Evolutionary conservation across 1,140 invertebrate genomes (phyloP).

Genomic region (Pogonognathellus flavescens): DNA sequence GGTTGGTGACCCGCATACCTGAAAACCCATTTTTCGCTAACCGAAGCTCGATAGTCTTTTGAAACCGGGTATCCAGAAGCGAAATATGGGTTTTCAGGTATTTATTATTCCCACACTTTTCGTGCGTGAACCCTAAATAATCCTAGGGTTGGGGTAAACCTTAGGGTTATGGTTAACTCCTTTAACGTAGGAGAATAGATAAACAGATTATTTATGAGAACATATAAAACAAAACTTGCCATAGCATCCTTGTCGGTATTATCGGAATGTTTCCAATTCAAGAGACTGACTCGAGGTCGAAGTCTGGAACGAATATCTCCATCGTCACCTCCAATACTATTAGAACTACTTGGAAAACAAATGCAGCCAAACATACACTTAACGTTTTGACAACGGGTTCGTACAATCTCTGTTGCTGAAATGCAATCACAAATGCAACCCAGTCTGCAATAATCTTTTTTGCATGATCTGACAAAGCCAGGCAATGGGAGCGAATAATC

Average conservation of each 20-base stretch:
- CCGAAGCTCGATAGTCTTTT: too few relatives aligned
- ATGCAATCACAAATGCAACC: slow-evolving; percentile 73
- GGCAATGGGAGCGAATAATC: not conserved
- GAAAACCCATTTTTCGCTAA: too few relatives aligned
- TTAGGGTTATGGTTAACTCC: too few relatives aligned
- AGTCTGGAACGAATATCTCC: slow-evolving; percentile 52
- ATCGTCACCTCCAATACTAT: slow-evolving; percentile 19
- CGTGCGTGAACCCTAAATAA: too few relatives aligned
- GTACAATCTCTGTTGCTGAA: slow-evolving; percentile 55
- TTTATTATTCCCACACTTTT: too few relatives aligned
- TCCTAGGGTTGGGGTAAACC: too few relatives aligned
- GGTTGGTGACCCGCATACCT: too few relatives aligned
- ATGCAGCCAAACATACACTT: slow-evolving; percentile 72
- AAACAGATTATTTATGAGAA: too few relatives aligned
- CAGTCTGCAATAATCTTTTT: slow-evolving; percentile 69
- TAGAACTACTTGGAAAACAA: slow-evolving; percentile 67
- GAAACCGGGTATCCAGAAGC: too few relatives aligned
- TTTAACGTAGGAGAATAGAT: too few relatives aligned
- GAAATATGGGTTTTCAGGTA: too few relatives aligned
- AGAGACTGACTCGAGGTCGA: slow-evolving; percentile 51
- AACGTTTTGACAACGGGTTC: slow-evolving; percentile 70
- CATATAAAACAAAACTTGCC: slow-evolving; percentile 1
- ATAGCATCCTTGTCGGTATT: slow-evolving; percentile 45
- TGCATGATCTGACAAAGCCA: slow-evolving; percentile 64
- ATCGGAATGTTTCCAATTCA: slow-evolving; percentile 55